Evolutionary conservation across 1,140 invertebrate genomes (phyloP), one percentile per base, ranked within the genome.

Genomic region (Micrasema minimum): DNA sequence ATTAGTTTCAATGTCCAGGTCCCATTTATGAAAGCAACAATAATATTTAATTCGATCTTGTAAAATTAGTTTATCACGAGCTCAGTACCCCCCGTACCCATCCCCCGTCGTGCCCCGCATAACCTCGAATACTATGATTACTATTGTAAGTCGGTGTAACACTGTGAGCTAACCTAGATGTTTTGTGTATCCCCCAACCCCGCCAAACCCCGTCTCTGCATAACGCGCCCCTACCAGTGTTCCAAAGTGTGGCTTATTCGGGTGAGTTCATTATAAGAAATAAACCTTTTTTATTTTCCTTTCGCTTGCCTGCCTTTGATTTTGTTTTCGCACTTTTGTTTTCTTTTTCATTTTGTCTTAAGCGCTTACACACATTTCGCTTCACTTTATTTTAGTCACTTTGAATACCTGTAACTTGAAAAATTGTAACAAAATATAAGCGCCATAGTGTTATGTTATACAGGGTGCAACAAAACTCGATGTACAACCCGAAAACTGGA

Each of bases 221-320:
- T 72, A 51, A 70, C 66, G 55, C 68, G 67, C 18, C 23, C 45
- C 67, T 16, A 53, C 78, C 84, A 94, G 92, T 93, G 91, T 94
- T 94, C 91, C 93, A 94, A 90, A 93, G 91, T 87, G 92, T 94
- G 90, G 93, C 93, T 85, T 94, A 94, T 88, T 93, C 92, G 85
- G 93, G 93, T 94, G 93, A 94, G 92, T 92, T 65, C 43, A 14
- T 26, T 10, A 45, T 22, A 48, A 48, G 14, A 48, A 22, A 26
- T 43, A 64, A 46, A 64, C 26, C 43, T 35, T 48, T 22, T 46
- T 65, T 18, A 14, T 31, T 43, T 2, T 61, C 14, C 9, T 48
- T 59, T 59, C 37, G 53, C 62, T 23, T n/a, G 43, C 43, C 22
- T 65, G 14, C 20, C 14, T 31, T 53, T 53, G n/a, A 7, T 26